phyloP scores from a whole-genome alignment of 2,888 invertebrate species.

The Blera fallax region DNA sequence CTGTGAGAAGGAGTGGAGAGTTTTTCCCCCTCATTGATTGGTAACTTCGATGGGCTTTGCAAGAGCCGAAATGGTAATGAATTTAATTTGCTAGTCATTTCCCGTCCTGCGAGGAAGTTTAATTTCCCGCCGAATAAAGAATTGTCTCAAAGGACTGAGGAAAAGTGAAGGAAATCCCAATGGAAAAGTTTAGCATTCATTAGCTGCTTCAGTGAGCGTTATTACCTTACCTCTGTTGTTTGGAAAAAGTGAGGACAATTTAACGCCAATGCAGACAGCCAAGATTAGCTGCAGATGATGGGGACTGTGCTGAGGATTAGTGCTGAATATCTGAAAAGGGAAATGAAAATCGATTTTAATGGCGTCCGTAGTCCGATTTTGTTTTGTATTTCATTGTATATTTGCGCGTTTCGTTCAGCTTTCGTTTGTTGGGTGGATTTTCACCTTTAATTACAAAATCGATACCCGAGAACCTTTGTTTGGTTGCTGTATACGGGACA shows the following conservation, averaged over 20 bases:
- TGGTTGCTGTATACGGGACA: neutral
- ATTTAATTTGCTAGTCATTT: slow-evolving; percentile 16
- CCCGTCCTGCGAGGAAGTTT: slow-evolving; percentile 19
- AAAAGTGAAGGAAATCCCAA: neutral
- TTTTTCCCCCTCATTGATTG: slow-evolving; percentile 1
- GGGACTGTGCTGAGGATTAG: neutral
- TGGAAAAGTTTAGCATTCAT: neutral
- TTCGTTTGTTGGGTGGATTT: neutral
- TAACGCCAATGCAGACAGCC: slow-evolving; percentile 15
- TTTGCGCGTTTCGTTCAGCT: neutral
- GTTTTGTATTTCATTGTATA: neutral
- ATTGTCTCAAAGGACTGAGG: neutral
- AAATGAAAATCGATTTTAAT: slow-evolving; percentile 45
- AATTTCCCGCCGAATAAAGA: slow-evolving; percentile 8
- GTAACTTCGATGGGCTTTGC: neutral
- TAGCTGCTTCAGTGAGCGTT: neutral
- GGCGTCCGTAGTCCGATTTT: neutral
- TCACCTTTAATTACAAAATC: slow-evolving; percentile 52
- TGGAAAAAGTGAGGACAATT: neutral
- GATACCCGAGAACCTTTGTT: slow-evolving; percentile 25
- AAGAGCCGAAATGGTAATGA: slow-evolving; percentile 15
- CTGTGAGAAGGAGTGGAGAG: neutral
- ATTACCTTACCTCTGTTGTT: neutral
- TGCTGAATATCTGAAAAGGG: slow-evolving; percentile 9
- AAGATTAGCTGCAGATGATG: slow-evolving; percentile 3